These are phyloP conservation scores for Aphidius ervi DNA, from an alignment of 1,140 invertebrate species.

Conservation along the genomic window DNA sequence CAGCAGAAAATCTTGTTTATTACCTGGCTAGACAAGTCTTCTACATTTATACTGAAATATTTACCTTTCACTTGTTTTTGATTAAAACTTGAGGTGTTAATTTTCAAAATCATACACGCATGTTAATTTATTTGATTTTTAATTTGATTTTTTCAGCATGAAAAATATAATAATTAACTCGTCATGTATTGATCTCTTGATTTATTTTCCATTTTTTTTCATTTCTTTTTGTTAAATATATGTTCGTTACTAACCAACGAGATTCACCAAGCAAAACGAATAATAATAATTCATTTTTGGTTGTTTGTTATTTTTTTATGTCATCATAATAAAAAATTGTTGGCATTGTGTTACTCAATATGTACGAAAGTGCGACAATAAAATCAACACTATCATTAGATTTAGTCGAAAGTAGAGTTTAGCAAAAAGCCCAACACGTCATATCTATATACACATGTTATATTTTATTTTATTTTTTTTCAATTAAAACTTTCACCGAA, in stretches of 20 bases:
- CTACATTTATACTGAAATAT: not conserved
- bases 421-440: slow-evolving; percentile 25
- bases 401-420: slow-evolving; percentile 27
- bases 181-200: not conserved
- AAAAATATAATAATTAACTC: no score
- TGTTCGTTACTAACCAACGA: not conserved
- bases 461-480: slow-evolving; percentile 14
- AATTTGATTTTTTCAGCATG: not conserved
- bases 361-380: slow-evolving; percentile 22
- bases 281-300: no score
- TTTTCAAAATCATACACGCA: not conserved
- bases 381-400: slow-evolving; percentile 24
- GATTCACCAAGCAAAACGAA: no score
- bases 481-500: slow-evolving; percentile 27
- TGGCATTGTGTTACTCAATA: slow-evolving; percentile 26
- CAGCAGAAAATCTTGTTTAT: slow-evolving; percentile 21
- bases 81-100: slow-evolving; percentile 6
- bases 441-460: not conserved
- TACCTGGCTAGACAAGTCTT: slow-evolving; percentile 16
- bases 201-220: slow-evolving; percentile 9
- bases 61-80: slow-evolving; percentile 11
- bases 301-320: not conserved
- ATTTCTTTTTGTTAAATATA: slow-evolving; percentile 16
- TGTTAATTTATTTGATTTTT: not conserved
- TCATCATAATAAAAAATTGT: slow-evolving; percentile 12